Evolutionary conservation across 2,797 vertebrate genomes (phyloP), one percentile per base, ranked within the genome.

Genomic region (Gymnoscopelus microlampas): DNA sequence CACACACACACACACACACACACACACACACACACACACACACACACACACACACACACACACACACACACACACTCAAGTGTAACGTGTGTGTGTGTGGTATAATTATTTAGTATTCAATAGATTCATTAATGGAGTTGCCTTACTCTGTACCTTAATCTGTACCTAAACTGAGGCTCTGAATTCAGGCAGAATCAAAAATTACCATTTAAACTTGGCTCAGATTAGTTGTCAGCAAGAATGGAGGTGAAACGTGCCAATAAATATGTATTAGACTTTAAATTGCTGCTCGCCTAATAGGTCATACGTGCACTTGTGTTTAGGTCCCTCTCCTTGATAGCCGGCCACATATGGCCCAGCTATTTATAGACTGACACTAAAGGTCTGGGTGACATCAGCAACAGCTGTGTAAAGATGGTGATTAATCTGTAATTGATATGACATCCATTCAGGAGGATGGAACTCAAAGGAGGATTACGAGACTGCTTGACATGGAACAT

Each of bases 191-290:
- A 82, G 72, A 74, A 63, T 71, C 77, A 50, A 73, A 73, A 71
- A 80, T 72, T 78, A 60, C 75, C 72, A 68, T 88, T 82, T 77
- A 68, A 59, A 83, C 59, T 71, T 70, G 44, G 53, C 71, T 71
- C 54, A 66, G 76, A 63, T 78, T 84, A 60, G 78, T 82, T 81
- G 85, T 92, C 81, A 89, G 76, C 66, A 68, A 65, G 73, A 87
- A 79, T 74, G 77, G 80, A 85, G 77, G 82, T 87, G 84, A 92
- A 83, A 78, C 85, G 75, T 81, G 80, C 66, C 88, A 91, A 91
- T 89, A 93, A 91, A 92, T 90, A 92, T 91, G 86, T 87, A 92
- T 90, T 87, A 88, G 84, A 85, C 66, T 83, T 78, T 71, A 68
- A 78, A 84, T 63, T 77, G 68, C 76, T 73, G 67, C 73, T 84